A percentile compares a stretch with the other conserved stretches of the same genome.
Evolutionary conservation across 30 jellyfish, hydroid and myxozoan species (phyloP).

Genomic region (Turritopsis rubra): DNA sequence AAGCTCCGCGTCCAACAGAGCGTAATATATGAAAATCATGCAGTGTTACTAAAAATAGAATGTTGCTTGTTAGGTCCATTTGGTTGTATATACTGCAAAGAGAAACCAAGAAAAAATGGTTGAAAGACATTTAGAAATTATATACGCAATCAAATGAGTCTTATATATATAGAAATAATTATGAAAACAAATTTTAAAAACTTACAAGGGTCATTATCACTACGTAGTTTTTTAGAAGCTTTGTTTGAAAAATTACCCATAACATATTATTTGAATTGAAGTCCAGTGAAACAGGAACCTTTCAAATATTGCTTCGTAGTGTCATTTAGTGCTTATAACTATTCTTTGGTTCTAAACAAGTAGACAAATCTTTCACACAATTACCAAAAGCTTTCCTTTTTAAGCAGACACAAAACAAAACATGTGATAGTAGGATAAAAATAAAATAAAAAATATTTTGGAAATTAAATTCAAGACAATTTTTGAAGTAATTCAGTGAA

Average conservation of each 20-base stretch:
- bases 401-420: not conserved
- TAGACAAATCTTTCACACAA: not conserved
- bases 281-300: not conserved
- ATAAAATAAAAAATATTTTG: too few relatives aligned
- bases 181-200: not conserved
- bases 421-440: not conserved
- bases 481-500: not conserved
- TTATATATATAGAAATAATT: not conserved
- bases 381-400: not conserved
- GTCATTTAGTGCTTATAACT: not conserved
- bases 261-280: not conserved
- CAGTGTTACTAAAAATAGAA: constrained; percentile 50
- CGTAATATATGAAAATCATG: constrained; percentile 77
- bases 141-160: too few relatives aligned
- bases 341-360: not conserved
- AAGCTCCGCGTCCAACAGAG: constrained; percentile 95
- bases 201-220: not conserved
- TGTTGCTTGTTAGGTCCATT: not conserved
- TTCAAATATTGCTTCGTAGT: not conserved
- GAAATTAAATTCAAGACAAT: not conserved
- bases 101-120: too few relatives aligned
- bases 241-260: not conserved
- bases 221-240: not conserved
- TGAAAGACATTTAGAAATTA: not conserved
- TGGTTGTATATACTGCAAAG: not conserved